Base-by-base conservation (phyloP, 2,113 vertebrate species). In the Sturnus vulgaris region DNA sequence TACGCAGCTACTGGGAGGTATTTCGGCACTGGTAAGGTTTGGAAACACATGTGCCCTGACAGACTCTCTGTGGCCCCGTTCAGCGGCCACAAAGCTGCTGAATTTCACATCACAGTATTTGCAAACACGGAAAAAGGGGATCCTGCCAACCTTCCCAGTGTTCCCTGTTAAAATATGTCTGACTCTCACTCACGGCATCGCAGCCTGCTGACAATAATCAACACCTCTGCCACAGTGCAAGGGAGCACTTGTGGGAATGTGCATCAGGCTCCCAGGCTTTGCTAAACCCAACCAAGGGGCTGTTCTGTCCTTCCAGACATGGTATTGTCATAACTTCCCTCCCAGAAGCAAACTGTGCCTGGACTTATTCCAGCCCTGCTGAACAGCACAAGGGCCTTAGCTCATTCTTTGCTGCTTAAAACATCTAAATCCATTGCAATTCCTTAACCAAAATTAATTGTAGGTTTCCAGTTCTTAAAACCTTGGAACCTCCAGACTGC, bases 331-430 rank as follows among this genome's bases (percentile, higher is more conserved):
- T 66, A 94, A 90, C 71, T 64, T 64, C 70, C 68, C 60, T 91
- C 76, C 64, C 68, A 80, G 76, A 87, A 77, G 63, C 59, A 88
- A 96, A 80, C 56, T 40, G 40, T 73, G 80, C 60, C 76, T 94
- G 94, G 95, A 86, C 40, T 68, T 49, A 27, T 9, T 93, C 92
- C 95, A 96, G 94, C 49, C 55, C 56, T 15, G 44, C 30, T 7
- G 27, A 94, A 83, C 88, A 35, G 82, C 86, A 56, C 47, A 81
- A 70, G 76, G 78, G 72, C 72, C 47, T 93, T 66, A 90, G 92
- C 64, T 97, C 92, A 91, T 89, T 84, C 76, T 82, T 93, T 53
- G 72, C 83, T 71, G 92, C 86, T 95, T 86, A 94, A 94, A 94
- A 49, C 83, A 92, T 55, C 88, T 92, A 92, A 94, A 95, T 70